These are phyloP conservation scores for Tapirus terrestris DNA, from an alignment of 2,113 vertebrate species.

Conservation along the genomic window DNA sequence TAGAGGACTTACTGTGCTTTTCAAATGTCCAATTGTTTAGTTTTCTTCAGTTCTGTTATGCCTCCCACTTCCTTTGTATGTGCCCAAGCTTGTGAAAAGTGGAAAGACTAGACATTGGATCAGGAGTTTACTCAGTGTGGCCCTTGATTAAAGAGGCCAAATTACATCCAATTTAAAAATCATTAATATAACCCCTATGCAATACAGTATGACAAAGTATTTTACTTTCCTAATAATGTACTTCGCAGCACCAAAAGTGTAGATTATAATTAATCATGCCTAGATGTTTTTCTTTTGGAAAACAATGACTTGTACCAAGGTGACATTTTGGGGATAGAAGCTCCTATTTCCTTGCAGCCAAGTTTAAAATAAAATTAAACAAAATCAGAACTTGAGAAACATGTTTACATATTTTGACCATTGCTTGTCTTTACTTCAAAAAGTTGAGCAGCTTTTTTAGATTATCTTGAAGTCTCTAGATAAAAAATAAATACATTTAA, in stretches of 20 bases:
- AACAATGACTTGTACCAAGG: neutral
- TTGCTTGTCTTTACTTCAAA: neutral
- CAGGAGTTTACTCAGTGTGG: neutral
- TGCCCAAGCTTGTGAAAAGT: neutral
- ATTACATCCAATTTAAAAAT: neutral
- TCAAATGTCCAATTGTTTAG: neutral
- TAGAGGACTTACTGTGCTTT: neutral
- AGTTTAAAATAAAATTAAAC: slow-evolving; percentile 48
- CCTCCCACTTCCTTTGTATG: neutral
- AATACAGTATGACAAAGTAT: neutral
- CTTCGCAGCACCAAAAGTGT: neutral
- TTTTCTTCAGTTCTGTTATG: neutral
- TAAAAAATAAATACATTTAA: neutral
- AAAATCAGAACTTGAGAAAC: neutral
- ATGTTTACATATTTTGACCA: neutral
- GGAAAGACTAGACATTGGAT: neutral
- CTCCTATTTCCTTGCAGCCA: neutral
- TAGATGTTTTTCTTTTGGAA: slow-evolving; percentile 22
- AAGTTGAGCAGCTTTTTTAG: slow-evolving; percentile 5
- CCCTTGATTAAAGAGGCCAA: neutral
- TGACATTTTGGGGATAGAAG: neutral
- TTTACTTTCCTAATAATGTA: neutral
- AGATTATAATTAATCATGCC: neutral
- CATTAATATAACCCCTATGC: neutral
- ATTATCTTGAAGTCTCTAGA: slow-evolving; percentile 12